Base-by-base conservation (phyloP, 2,113 vertebrate species). In the Varanus salvator region DNA sequence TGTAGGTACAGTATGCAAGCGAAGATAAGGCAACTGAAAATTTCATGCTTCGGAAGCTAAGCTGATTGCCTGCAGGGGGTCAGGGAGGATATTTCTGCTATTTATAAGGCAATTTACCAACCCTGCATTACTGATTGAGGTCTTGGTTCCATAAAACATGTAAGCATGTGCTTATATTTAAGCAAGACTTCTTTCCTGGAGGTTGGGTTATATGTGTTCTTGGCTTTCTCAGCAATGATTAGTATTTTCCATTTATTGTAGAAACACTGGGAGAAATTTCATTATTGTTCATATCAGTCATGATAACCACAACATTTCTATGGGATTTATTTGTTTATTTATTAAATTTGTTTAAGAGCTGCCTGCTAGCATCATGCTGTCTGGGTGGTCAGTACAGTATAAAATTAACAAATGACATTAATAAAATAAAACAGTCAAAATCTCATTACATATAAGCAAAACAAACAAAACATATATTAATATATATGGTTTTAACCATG, bases 31-130 rank as follows among this genome's bases (percentile, higher is more conserved):
- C 95, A 85, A 76, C 93, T 95, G 81, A 94, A 77, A 95, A 96
- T 96, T 96, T 96, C 95, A 96, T 95, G 94, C 96, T 96, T 93
- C 95, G 91, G 88, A 90, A 95, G 90, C 88, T 92, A 91, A 95
- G 95, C 93, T 95, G 95, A 96, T 96, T 96, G 95, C 93, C 94
- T 91, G n/a, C 3, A 0, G 95, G 95, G 95, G 95, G 91, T 92
- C 95, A 94, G 91, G 91, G 92, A 92, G 87, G 91, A 93, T 96
- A 91, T 94, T 94, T 95, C 93, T 87, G 69, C 90, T 96, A 90
- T 74, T 64, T 83, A 52, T 87, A 78, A 68, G 71, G 71, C 74
- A 90, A 85, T 85, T 69, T 75, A 89, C 75, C 78, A 94, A 85
- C 60, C 44, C 15, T 48, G 25, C 54, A 87, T 77, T 86, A 29